Base-by-base conservation (phyloP, 30 jellyfish, hydroid and myxozoan species). In the Turritopsis rubra region DNA sequence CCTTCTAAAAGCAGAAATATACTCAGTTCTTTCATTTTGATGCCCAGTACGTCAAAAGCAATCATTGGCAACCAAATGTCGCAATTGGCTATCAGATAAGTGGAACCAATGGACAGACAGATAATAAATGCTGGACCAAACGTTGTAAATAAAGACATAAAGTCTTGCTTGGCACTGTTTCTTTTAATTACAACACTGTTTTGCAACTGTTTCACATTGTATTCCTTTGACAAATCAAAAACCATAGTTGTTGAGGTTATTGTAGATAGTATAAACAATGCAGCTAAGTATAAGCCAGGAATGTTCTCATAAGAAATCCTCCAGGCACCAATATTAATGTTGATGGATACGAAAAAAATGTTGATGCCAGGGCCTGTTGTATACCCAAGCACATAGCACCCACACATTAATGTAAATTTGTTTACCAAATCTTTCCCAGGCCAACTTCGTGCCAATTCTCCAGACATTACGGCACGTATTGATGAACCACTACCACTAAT, bases 331-430 rank as follows among this genome's bases (percentile, higher is more conserved):
- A 78, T 13, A 8, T 24, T 26, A 4, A 78, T 17, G 29, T 78
- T 52, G 29, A 52, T 21, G 7, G 52, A 26, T 9, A 21, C 68
- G 8, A 78, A 78, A 21, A 52, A 29, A 7, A 78, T 26, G 29
- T 78, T 78, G 85, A 78, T 21, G 78, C 79, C 52, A 21, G 85
- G 85, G 16, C 85, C 85, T 26, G 54, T 52, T 3, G 85, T 78
- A 9, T 26, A 21, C 8, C 85, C 85, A 21, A 78, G 78, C 25
- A 52, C 85, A 52, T 52, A 52, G 30, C 79, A 28, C 24, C 52
- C 28, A n/a, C 29, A 66, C 76, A 66, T 66, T 66, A 25, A 18
- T 66, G 76, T n/a, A 25, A 66, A 66, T 66, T 66, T 66, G 8
- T 66, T 22, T 3, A 66, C 30, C 28, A 66, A 25, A 17, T 78